These are phyloP conservation scores for Megalops cyprinoides DNA, from an alignment of 2,797 vertebrate species.

Conservation along the genomic window DNA sequence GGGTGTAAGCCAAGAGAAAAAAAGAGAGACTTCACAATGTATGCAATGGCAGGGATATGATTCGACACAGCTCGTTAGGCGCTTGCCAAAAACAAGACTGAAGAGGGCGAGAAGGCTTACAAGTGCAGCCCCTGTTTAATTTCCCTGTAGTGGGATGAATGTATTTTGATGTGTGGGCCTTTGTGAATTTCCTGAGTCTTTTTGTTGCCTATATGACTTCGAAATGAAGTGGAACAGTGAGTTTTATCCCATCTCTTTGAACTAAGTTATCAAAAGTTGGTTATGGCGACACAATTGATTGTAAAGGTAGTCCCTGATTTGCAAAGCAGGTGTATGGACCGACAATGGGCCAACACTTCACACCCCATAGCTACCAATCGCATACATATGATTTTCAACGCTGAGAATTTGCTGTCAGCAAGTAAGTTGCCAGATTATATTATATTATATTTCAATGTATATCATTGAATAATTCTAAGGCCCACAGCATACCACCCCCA, in stretches of 20 bases:
- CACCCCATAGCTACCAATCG: constrained; percentile 16
- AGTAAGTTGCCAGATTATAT: neutral
- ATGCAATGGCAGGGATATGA: neutral
- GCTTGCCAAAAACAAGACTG: neutral
- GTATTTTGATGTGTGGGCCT: constrained; percentile 30
- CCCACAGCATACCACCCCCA: neutral
- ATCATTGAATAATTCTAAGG: constrained; percentile 24
- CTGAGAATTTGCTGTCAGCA: neutral
- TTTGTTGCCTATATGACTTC: constrained; percentile 14
- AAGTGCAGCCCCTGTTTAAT: constrained; percentile 21
- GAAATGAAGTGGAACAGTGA: neutral
- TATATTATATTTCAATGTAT: constrained; percentile 9
- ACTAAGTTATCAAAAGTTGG: neutral
- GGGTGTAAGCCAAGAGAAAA: neutral
- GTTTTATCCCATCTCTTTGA: neutral
- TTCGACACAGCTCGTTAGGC: constrained; percentile 6
- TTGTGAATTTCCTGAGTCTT: constrained; percentile 7
- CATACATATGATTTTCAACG: neutral
- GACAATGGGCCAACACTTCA: neutral
- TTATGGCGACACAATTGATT: neutral
- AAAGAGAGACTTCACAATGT: constrained; percentile 13
- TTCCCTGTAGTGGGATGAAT: constrained; percentile 11
- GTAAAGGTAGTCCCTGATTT: constrained; percentile 14
- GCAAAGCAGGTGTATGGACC: neutral
- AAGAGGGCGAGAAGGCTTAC: constrained; percentile 18